Evolutionary conservation across 2,888 invertebrate genomes (phyloP).

Genomic region (Heteromyza rotundicornis): DNA sequence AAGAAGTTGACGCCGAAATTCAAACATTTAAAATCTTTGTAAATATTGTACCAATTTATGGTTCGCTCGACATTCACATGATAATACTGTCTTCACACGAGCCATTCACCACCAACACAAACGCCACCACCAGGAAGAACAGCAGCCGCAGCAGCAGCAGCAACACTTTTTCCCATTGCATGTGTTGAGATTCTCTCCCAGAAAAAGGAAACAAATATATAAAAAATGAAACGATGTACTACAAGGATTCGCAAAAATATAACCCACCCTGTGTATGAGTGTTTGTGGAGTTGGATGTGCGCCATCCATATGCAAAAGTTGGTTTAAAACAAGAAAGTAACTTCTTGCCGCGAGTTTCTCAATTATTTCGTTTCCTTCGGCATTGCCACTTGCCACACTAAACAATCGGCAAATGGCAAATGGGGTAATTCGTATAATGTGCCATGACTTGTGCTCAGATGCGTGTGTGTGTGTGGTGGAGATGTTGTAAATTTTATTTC

Average conservation of each 20-base stretch:
- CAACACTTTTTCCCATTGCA: conserved; percentile 30
- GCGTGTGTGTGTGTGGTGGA: not conserved
- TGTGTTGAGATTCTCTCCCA: conserved; percentile 52
- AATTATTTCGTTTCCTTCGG: conserved; percentile 12
- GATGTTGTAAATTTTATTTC: not conserved
- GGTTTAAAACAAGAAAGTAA: no score
- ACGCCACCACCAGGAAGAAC: not conserved
- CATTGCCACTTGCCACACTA: conserved; percentile 2
- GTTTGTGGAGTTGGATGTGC: not conserved
- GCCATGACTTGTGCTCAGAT: not conserved
- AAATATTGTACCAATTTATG: conserved; percentile 1
- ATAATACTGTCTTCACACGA: not conserved
- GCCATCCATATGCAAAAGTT: not conserved
- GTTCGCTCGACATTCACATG: not conserved
- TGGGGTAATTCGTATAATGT: not conserved
- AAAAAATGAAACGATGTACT: not conserved
- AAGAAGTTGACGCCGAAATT: not conserved
- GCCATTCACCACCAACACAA: not conserved
- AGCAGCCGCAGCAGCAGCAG: conserved; percentile 3
- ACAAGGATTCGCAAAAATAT: not conserved
- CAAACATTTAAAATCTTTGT: not conserved
- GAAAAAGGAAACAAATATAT: not conserved
- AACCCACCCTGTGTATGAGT: not conserved
- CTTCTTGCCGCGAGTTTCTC: not conserved
- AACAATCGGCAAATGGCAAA: not conserved